These are phyloP conservation scores for Drosophila acutilabella DNA, from an alignment of 2,888 invertebrate species.

Conservation along the genomic window DNA sequence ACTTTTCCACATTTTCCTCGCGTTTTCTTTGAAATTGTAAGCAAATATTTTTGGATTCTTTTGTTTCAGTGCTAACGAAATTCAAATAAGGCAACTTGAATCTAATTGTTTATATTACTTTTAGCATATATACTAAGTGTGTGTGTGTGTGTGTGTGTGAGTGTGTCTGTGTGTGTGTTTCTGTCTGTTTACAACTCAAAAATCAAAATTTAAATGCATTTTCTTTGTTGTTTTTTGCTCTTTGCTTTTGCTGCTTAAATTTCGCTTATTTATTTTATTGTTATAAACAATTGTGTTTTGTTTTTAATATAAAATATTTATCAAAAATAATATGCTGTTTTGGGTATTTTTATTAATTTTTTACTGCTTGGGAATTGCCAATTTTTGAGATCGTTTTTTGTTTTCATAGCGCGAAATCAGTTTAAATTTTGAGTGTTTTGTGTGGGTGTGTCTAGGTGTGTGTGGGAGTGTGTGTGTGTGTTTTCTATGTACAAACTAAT, in stretches of 20 bases:
- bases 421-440: conserved; percentile 54
- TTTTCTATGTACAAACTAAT: conserved; percentile 65
- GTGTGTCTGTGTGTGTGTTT: conserved; percentile 5
- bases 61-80: conserved; percentile 73
- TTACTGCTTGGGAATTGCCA: conserved; percentile 74
- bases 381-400: conserved; percentile 81
- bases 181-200: conserved; percentile 38
- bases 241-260: conserved; percentile 29
- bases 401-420: conserved; percentile 71
- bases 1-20: conserved; percentile 1
- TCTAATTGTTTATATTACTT: conserved; percentile 65
- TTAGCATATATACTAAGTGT: conserved; percentile 22
- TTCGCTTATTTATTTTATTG: conserved; percentile 26
- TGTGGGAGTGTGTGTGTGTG: conserved; percentile 22
- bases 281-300: conserved; percentile 25
- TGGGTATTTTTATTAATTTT: conserved; percentile 23
- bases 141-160: conserved; percentile 36
- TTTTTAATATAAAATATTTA: conserved; percentile 72
- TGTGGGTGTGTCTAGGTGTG: not conserved
- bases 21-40: conserved; percentile 50
- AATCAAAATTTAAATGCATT: conserved; percentile 59
- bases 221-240: conserved; percentile 18
- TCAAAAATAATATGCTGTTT: conserved; percentile 75
- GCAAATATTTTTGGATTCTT: conserved; percentile 40
- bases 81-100: conserved; percentile 82